These are phyloP conservation scores for Eulemur rufifrons DNA, from an alignment of 2,113 vertebrate genomes.

Conservation along the genomic window DNA sequence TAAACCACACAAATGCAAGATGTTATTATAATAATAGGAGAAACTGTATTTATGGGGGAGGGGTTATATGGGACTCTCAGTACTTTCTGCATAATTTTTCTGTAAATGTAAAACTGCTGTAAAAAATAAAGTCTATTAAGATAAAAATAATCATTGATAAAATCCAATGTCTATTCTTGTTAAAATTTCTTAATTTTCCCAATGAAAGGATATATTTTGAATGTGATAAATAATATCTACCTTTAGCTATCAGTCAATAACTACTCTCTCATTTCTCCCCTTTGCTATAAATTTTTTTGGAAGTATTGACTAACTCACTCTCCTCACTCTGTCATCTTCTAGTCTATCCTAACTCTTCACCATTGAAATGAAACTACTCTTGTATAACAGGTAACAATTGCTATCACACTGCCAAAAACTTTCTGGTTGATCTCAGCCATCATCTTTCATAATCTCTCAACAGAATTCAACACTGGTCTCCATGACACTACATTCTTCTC, in stretches of 20 bases:
- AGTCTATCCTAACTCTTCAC: not conserved
- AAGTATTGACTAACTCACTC: not conserved
- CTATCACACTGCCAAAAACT: not conserved
- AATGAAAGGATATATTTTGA: not conserved
- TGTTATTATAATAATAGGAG: not conserved
- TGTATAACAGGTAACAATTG: not conserved
- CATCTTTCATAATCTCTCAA: not conserved
- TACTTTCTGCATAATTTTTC: not conserved
- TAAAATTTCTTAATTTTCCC: not conserved
- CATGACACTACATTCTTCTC: not conserved
- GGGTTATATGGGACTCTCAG: not conserved
- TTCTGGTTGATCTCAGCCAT: not conserved
- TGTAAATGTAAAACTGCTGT: not conserved
- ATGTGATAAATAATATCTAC: not conserved
- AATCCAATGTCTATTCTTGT: not conserved
- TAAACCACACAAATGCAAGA: not conserved
- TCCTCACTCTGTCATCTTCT: not conserved
- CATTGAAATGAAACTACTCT: not conserved
- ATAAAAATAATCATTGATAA: not conserved
- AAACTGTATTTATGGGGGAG: not conserved
- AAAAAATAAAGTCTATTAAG: not conserved
- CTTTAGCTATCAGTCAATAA: not conserved
- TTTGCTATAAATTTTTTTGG: not conserved
- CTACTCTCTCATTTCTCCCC: not conserved
- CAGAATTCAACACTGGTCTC: not conserved